phyloP scores from a whole-genome alignment of 2,113 vertebrate species.

The Forbesichthys agassizii region DNA sequence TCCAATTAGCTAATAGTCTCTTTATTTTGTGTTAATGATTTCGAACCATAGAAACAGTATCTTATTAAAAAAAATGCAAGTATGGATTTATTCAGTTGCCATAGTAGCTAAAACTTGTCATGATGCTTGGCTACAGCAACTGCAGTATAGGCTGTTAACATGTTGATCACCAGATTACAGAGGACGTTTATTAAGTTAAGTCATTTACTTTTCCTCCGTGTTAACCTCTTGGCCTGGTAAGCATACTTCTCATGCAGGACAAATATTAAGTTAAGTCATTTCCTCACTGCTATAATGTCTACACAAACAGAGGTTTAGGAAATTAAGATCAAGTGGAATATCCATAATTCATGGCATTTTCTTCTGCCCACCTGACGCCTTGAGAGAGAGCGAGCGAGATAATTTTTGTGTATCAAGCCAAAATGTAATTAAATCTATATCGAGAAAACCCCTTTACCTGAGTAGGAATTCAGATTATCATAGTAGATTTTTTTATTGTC shows the following conservation, averaged over 20 bases:
- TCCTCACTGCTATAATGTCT: conserved; percentile 28
- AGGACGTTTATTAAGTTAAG: conserved; percentile 18
- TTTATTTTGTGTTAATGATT: no score
- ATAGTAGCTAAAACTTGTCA: no score
- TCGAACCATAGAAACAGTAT: no score
- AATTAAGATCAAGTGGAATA: conserved; percentile 54
- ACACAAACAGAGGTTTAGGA: conserved; percentile 27
- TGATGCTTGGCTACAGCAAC: neutral
- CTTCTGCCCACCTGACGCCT: conserved; percentile 13
- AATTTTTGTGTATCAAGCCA: conserved; percentile 32
- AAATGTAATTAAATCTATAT: conserved; percentile 52
- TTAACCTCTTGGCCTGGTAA: neutral
- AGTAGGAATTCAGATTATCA: conserved; percentile 48
- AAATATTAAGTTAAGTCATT: conserved; percentile 33
- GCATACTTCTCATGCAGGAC: conserved; percentile 22
- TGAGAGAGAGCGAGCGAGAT: conserved; percentile 6
- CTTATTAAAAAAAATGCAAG: no score
- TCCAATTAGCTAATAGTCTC: no score
- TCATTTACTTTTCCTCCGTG: conserved; percentile 29
- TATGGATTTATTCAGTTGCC: no score
- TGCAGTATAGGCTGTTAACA: neutral
- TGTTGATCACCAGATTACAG: neutral
- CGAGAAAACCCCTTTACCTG: conserved; percentile 29
- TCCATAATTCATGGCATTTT: conserved; percentile 55
- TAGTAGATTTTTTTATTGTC: conserved; percentile 45